Base-by-base conservation (phyloP, 2,888 invertebrate genomes). In the Eristalis intricaria region DNA sequence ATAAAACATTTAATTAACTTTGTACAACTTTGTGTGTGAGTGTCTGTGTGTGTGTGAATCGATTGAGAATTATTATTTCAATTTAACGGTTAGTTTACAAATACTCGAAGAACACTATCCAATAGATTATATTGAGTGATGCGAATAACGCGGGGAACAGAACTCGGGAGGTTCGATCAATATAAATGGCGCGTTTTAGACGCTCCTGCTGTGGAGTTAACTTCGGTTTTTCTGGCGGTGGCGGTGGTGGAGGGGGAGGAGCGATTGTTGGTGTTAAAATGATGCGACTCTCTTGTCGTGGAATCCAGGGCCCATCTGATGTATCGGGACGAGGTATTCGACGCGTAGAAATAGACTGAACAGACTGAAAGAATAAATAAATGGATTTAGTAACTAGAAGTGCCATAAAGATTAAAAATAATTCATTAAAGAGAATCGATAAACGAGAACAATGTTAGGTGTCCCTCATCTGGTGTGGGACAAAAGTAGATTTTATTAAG, bases 41-140 rank as follows among this genome's bases (percentile, higher is more conserved):
- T 73, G 56, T 66, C 58, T 29, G 11, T 32, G 8, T 40, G 5
- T 68, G n/a, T 68, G 22, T 26, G 43, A 29, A 35, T 78, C 63
- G 32, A 80, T 56, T 79, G 79, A 60, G 35, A 61, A 69, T 77
- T 68, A 69, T 77, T 68, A 66, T 38, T 43, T 40, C 64, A 65
- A 10, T 56, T 82, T 23, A 38, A 29, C 40, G 19, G 38, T 74
- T 4, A 74, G 22, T 91, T 94, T 95, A 95, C 91, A 95, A 94
- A 91, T 96, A 96, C 91, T 96, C 95, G 78, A 95, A 96, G 92
- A 96, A 96, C 91, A 95, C 94, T 90, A 95, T 95, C 96, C 96
- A 96, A 91, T 96, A 96, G 89, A 95, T 95, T 87, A 94, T 93
- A 91, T 96, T 96, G 65, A 96, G 93, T 79, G 95, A 92, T 79